Percentiles rank a stretch among this genome's conserved stretches.
Conservation (phyloP, 2,888 invertebrate genomes). For the Agrotis puta region DNA sequence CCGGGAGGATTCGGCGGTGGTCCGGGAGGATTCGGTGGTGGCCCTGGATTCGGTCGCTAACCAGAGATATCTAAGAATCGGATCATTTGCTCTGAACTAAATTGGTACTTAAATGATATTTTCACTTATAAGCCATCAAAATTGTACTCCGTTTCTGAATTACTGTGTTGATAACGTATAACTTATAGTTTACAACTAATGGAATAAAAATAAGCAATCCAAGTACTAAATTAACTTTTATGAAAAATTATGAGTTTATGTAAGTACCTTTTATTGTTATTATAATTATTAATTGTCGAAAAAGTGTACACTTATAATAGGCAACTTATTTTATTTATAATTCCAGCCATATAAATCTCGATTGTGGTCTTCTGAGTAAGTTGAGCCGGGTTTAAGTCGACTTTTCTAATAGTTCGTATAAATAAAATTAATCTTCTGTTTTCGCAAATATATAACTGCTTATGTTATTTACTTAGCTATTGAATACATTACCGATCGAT, state of each 20-base stretch:
- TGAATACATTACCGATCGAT: neutral
- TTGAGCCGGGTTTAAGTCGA: too few species aligned
- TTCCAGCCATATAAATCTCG: too few species aligned
- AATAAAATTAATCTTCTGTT: neutral
- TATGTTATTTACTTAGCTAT: neutral
- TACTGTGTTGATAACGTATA: neutral
- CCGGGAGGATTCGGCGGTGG: slow-evolving; percentile 13
- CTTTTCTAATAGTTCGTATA: neutral
- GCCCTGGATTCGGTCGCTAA: neutral
- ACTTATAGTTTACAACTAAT: too few species aligned
- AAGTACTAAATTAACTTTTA: too few species aligned
- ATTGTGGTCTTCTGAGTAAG: too few species aligned
- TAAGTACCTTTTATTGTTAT: neutral
- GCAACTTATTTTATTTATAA: too few species aligned
- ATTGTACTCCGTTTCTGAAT: neutral
- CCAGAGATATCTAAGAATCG: neutral
- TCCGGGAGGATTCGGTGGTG: slow-evolving; percentile 10
- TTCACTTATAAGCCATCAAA: neutral
- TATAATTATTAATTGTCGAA: too few species aligned
- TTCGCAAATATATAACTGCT: too few species aligned
- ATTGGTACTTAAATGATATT: neutral
- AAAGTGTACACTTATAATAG: too few species aligned
- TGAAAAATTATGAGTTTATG: neutral
- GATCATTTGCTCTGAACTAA: neutral
- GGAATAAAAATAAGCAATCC: too few species aligned